Evolutionary conservation across 2,888 invertebrate genomes (phyloP).

Genomic region (Limulus polyphemus): DNA sequence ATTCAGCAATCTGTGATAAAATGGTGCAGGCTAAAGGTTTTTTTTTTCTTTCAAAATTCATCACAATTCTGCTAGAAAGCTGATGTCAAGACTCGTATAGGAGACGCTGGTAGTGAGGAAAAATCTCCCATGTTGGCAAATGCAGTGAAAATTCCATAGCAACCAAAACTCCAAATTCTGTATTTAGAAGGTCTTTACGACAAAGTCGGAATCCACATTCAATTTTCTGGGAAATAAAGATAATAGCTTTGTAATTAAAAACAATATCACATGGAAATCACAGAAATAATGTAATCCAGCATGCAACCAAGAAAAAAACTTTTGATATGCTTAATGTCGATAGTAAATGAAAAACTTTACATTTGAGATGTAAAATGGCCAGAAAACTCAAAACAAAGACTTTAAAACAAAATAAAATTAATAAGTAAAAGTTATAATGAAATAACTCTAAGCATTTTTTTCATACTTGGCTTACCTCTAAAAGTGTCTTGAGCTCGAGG

Average conservation of each 20-base stretch:
- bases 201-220: conserved; percentile 81
- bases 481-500: conserved; percentile 64
- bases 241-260: too few species aligned
- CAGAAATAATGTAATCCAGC: background rate
- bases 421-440: background rate
- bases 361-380: too few species aligned
- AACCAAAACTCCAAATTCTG: conserved; percentile 88
- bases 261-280: too few species aligned
- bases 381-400: too few species aligned
- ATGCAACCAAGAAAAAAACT: background rate
- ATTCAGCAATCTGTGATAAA: too few species aligned
- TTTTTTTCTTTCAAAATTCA: too few species aligned
- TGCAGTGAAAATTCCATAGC: conserved; percentile 89
- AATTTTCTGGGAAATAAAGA: conserved; percentile 51
- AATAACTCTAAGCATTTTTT: background rate
- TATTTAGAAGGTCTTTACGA: conserved; percentile 74
- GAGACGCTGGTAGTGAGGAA: conserved; percentile 88
- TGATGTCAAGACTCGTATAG: conserved; percentile 70
- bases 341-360: background rate
- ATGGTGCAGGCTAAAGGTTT: too few species aligned
- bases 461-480: conserved; percentile 54
- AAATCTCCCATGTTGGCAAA: conserved; percentile 77
- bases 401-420: background rate
- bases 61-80: background rate
- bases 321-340: background rate